Evolutionary conservation across 1,140 invertebrate genomes (phyloP), one percentile per base, ranked within the genome.

Genomic region (Macrostomum lignano): DNA sequence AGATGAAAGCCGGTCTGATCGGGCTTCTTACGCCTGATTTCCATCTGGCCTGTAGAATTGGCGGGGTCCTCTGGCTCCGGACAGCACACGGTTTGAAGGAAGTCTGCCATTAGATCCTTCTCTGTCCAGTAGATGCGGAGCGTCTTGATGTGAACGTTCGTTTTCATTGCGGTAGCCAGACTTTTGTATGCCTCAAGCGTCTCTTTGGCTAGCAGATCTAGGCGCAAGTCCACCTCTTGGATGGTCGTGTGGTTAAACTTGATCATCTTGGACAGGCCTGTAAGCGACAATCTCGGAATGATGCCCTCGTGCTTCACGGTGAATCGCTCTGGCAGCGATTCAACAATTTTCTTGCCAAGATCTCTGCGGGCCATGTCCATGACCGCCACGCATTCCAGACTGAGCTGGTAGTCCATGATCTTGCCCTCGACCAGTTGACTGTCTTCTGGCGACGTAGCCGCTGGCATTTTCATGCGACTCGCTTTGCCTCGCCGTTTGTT

Each of bases 161-260:
- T 14, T 5, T 28, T 14, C 15, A 28, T 28, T 3, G 26, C 15
- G 19, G 15, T 28, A 7, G 26, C 26, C 3, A 28, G 9, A 9
- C 19, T 28, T 28, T 28, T 14, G 19, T 15, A 28, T 28, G 26
- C 26, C 19, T 28, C 26, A 5, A 17, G 26, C 15, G 26, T 28
- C 19, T 28, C 14, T 5, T 17, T 14, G 9, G 14, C 19, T 7
- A 28, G 26, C 7, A 15, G 19, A 28, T 28, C 19, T 17, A 28
- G 9, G 5, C 26, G 26, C 7, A 28, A 15, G 19, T 28, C 26
- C 3, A 28, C 7, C 19, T 28, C 3, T 28, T 28, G 15, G 19
- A 28, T 28, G 19, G 15, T 28, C 19, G 15, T 28, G 19, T 17
- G 19, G 9, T 17, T 28, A 7, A 28, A 28, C 14, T 28, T 17